Evolutionary conservation across 2,113 vertebrate species (phyloP), one percentile per base, ranked within the genome.

Genomic region (Saguinus midas): DNA sequence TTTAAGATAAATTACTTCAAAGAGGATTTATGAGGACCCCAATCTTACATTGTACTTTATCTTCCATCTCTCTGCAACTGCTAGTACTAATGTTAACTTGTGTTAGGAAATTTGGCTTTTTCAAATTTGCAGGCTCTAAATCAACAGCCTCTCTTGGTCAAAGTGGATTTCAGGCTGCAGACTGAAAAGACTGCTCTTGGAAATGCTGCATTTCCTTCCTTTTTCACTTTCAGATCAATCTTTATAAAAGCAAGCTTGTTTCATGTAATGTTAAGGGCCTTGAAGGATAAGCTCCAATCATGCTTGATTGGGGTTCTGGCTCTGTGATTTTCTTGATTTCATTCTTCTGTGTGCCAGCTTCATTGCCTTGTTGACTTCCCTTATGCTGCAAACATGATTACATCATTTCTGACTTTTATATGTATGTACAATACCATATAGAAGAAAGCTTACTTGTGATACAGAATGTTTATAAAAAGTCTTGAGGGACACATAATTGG

Each of bases 1-100:
- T 84, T 94, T 90, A 75, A 90, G 92, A 95, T 66, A 90, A 95
- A 95, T 84, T 55, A 70, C n/a, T 80, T 94, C 48, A 84, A 64
- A 95, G 35, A n/a, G 20, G 11, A 81, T 52, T 90, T 92, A 40
- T 35, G 79, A 89, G 21, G 78, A 20, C 4, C 45, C 52, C 64
- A 73, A 37, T 70, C 61, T 92, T 83, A 82, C 17, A 64, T 82
- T 82, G 48, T 87, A 72, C 55, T 84, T 95, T 91, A 82, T 96
- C 78, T 89, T 88, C 50, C 78, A 61, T 91, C 57, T 93, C 50
- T 72, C 61, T 93, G 52, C 57, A 95, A 91, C 27, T 85, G 48
- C 12, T 72, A 57, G 35, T 81, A 37, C 25, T 96, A 29, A 82
- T 52, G 43, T 83, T 91, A 93, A 78, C 11, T 64, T 64, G 61